phyloP scores from a whole-genome alignment of 2,888 invertebrate genomes.

The Galerucella pusilla region DNA sequence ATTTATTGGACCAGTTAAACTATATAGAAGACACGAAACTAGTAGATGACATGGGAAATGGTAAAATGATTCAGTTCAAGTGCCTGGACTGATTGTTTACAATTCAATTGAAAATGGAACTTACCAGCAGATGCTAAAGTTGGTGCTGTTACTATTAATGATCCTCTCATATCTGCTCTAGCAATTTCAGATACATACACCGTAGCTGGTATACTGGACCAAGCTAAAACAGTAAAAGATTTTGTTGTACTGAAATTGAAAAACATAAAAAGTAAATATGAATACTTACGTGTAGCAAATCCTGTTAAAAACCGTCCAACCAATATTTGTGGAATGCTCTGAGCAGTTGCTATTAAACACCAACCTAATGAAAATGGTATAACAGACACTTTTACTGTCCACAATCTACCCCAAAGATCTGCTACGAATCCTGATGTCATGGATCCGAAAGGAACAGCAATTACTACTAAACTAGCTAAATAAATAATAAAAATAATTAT shows the following conservation, averaged over 20 bases:
- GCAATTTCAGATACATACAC: constrained; percentile 74
- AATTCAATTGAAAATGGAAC: constrained; percentile 9
- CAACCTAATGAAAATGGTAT: constrained; percentile 70
- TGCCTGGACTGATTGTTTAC: too few relatives aligned
- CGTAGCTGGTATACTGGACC: constrained; percentile 72
- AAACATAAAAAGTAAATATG: constrained; percentile 5
- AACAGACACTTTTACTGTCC: constrained; percentile 68
- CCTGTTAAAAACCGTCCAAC: constrained; percentile 69
- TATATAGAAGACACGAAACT: too few relatives aligned
- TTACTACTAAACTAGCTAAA: constrained; percentile 69
- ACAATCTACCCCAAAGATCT: constrained; percentile 69
- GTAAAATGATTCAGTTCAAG: too few relatives aligned
- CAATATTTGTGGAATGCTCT: constrained; percentile 67
- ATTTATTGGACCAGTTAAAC: too few relatives aligned
- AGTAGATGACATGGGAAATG: too few relatives aligned
- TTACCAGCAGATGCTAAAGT: constrained; percentile 70
- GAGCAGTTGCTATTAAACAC: constrained; percentile 68
- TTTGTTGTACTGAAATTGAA: not conserved
- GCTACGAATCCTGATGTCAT: constrained; percentile 69
- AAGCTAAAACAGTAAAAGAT: constrained; percentile 58
- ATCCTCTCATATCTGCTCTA: constrained; percentile 70
- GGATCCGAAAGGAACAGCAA: constrained; percentile 69
- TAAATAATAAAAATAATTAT: constrained; percentile 35
- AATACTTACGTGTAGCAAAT: constrained; percentile 65
- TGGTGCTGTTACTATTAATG: constrained; percentile 70